A percentile compares a stretch with the other conserved stretches of the same genome.
phyloP scores from a whole-genome alignment of 23 tunicate species.

The Pegea sp. region DNA sequence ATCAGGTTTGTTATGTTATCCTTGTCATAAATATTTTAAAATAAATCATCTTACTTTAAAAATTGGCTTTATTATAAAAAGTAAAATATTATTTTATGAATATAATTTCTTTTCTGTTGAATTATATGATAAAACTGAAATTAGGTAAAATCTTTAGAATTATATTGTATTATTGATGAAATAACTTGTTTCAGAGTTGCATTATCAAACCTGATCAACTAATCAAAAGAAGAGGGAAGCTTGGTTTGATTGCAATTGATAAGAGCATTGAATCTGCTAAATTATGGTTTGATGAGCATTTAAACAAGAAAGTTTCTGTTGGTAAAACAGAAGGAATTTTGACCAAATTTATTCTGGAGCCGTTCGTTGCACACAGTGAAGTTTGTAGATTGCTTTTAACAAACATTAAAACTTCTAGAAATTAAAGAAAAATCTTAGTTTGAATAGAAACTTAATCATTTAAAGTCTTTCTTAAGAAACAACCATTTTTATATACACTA shows the following conservation, averaged over 20 bases:
- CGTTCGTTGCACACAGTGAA: constrained; percentile 80
- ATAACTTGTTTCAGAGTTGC: constrained; percentile 23
- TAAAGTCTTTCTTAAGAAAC: too few relatives aligned
- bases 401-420: too few relatives aligned
- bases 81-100: neutral
- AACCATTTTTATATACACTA: too few relatives aligned
- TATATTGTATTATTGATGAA: constrained; percentile 4
- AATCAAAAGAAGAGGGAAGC: constrained; percentile 91
- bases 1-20: constrained; percentile 28
- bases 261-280: constrained; percentile 36
- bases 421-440: too few relatives aligned
- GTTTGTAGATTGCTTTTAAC: too few relatives aligned
- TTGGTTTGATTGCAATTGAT: constrained; percentile 74
- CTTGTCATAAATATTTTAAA: neutral
- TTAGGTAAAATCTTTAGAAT: neutral
- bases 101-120: neutral
- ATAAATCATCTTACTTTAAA: neutral
- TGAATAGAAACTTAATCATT: too few relatives aligned
- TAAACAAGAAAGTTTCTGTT: constrained; percentile 10
- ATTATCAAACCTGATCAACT: constrained; percentile 95
- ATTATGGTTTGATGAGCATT: constrained; percentile 42
- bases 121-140: constrained; percentile 1
- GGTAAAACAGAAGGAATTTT: constrained; percentile 70
- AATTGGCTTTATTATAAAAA: neutral
- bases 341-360: constrained; percentile 82